Evolutionary conservation across 1,140 invertebrate genomes (phyloP), one percentile per base, ranked within the genome.

Genomic region (Neodiprion lecontei): DNA sequence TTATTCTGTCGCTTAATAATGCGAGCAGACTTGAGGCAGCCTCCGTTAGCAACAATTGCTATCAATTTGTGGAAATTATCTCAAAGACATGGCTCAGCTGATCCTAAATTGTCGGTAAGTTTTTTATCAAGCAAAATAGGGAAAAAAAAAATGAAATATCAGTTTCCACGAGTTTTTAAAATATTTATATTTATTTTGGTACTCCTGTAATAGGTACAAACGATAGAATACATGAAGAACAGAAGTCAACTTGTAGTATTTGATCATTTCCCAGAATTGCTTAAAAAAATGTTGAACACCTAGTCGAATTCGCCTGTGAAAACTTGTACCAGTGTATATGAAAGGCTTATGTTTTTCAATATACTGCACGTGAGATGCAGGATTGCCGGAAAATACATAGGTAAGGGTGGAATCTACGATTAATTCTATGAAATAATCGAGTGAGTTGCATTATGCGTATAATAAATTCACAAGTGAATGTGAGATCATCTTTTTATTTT

Each of bases 21-120:
- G 9, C 90, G 94, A 84, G 93, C 91, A 0, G 92, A 96, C 86
- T 81, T 96, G n/a, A 87, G 86, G 23, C 87, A 91, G 65, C 84
- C 89, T 7, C 83, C 89, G 40, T 89, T 95, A 78, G 88, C 90
- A 1, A 90, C 88, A 49, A 87, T 97, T 53, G 93, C 93, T 40
- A 80, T 92, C 0, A 96, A 96, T 86, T 88, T 97, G 10, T 97
- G 95, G 95, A 90, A 92, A 76, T 87, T 97, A 70, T 91, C 93
- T n/a, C 89, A 91, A 72, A 94, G 92, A 83, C 86, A 92, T 81
- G 87, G 88, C 28, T 84, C 84, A 50, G 78, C 87, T 67, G 91
- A 93, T 83, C 77, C 82, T 12, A 90, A 90, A 84, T 84, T 87
- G 9, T 81, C 80, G 76, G 90, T 91, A 85, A 85, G 80, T 76